Evolutionary conservation across 1,140 invertebrate genomes (phyloP), one percentile per base, ranked within the genome.

Genomic region (Ostrea denselamellosa): DNA sequence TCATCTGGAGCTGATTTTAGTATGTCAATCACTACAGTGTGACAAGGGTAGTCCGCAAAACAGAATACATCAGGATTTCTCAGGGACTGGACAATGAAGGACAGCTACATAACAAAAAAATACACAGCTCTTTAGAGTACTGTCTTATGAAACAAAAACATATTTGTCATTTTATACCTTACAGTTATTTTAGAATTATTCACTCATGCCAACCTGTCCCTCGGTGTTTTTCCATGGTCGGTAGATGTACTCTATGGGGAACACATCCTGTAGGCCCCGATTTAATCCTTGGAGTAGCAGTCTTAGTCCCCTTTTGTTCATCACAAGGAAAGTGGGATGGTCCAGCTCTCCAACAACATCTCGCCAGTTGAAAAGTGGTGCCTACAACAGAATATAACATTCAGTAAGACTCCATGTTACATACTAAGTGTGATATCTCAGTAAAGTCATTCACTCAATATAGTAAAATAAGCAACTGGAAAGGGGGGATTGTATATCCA

Each of bases 341-440:
- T 99, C 98, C 53, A 99, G 94, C 93, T 99, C 97, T 86, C 96
- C 94, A 81, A 99, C 97, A 0, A 99, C 98, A 92, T 99, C 98
- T 92, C 97, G 98, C 98, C 98, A 99, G 91, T 97, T 97, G 54
- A 99, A 94, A 91, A 92, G 91, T 25, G 94, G 95, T 7, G 91
- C 92, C 94, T 95, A 83, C 34, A 44, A 44, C 34, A 44, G 34
- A 44, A 44, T 44, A 44, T 5, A 44, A 2, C 1, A 44, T 44
- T 2, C 34, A 44, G 5, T 44, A 44, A 44, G 34, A 44, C 34
- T 44, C 34, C 34, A 44, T 44, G 34, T 44, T 44, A 44, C 34
- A 44, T 44, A 2, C 34, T 44, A n/a, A n/a, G n/a, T n/a, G n/a
- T n/a, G n/a, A n/a, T n/a, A 5, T 44, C 34, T 44, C 34, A 44